A percentile compares a stretch with the other conserved stretches of the same genome.
phyloP scores from a whole-genome alignment of 2,113 vertebrate genomes.

The Progne subis region DNA sequence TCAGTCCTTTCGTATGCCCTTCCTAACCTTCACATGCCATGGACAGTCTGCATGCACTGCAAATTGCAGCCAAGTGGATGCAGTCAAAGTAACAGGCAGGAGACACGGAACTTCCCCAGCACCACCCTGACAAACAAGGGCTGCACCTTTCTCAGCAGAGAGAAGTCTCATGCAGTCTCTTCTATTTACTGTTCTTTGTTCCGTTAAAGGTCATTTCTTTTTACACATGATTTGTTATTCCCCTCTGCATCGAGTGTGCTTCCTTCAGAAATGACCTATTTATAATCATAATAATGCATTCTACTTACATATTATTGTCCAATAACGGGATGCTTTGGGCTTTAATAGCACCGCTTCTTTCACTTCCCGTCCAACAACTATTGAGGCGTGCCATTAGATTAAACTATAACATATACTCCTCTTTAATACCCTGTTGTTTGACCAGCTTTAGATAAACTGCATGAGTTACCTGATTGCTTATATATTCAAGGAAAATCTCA shows the following conservation, averaged over 20 bases:
- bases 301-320: background rate
- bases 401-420: background rate
- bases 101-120: background rate
- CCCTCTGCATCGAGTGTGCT: background rate
- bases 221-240: background rate
- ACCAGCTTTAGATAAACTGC: background rate
- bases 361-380: background rate
- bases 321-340: background rate
- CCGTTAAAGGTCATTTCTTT: background rate
- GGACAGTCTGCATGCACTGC: background rate
- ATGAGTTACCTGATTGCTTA: background rate
- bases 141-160: background rate
- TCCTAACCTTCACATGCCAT: background rate
- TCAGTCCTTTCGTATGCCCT: background rate
- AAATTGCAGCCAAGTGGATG: background rate
- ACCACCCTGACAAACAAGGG: background rate
- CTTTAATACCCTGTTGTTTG: background rate
- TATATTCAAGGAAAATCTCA: background rate
- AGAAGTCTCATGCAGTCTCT: background rate
- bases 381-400: background rate
- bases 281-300: conserved; percentile 7
- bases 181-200: conserved; percentile 6
- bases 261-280: conserved; percentile 23
- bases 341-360: background rate
- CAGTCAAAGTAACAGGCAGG: background rate